phyloP scores from a whole-genome alignment of 2,113 vertebrate species.

The Neotoma lepida region DNA sequence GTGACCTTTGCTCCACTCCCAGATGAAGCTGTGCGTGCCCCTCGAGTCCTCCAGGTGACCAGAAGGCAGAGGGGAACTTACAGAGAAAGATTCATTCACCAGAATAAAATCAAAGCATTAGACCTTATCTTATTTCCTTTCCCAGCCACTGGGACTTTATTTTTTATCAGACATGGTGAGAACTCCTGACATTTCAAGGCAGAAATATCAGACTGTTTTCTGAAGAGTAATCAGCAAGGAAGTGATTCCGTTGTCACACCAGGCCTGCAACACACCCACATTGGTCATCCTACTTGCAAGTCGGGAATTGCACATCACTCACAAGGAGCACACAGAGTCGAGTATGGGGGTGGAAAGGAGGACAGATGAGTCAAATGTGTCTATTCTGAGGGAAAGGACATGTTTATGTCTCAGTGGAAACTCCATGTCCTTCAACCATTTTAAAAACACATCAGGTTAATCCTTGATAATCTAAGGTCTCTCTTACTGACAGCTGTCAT shows the following conservation, averaged over 20 bases:
- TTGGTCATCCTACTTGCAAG: background rate
- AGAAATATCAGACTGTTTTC: constrained; percentile 8
- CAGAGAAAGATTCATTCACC: background rate
- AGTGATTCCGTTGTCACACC: background rate
- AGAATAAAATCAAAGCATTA: background rate
- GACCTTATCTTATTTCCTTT: background rate
- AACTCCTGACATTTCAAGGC: background rate
- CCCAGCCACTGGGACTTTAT: background rate
- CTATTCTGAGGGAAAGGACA: background rate
- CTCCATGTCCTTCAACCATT: background rate
- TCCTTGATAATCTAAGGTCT: background rate
- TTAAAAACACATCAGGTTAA: background rate
- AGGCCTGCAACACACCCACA: background rate
- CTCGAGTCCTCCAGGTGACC: background rate
- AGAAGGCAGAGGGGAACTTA: background rate
- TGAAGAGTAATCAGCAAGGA: background rate
- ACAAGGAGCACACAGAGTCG: rapidly evolving
- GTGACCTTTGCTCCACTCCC: background rate
- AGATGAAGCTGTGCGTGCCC: rapidly evolving
- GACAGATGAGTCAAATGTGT: background rate
- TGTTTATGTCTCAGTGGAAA: background rate
- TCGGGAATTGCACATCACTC: background rate
- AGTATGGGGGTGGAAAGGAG: rapidly evolving
- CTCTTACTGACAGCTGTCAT: rapidly evolving
- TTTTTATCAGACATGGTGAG: background rate